Base-by-base conservation (phyloP, 2,113 vertebrate genomes). In the Ciconia maguari region DNA sequence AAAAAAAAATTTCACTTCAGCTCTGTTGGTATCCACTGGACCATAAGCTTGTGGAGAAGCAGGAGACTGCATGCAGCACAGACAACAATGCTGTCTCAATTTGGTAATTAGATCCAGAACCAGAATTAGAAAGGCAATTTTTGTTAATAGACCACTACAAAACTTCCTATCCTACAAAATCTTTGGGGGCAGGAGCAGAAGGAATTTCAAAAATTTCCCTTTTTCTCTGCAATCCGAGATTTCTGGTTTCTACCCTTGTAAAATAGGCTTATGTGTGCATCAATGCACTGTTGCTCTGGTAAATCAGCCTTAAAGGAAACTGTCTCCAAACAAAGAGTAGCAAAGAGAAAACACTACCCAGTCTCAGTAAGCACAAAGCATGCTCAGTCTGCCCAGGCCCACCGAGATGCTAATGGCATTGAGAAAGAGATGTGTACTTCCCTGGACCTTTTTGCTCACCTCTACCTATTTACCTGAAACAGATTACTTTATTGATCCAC, bases 271-370 rank as follows among this genome's bases (percentile, higher is more conserved):
- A 89, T 41, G 36, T 78, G 79, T 62, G 72, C 89, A 88, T 96
- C 91, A 62, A 19, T 60, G 94, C 91, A 83, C 89, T 80, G 66
- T 10, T 85, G 79, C 57, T 52, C 80, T 95, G 64, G 80, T 86
- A 93, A 96, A 93, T 79, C 76, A 93, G 70, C 79, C 91, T 97
- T 78, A 94, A 93, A 95, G 51, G 82, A 83, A 94, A 90, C 48
- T 13, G 29, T 72, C 22, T 87, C 24, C 54, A 95, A 95, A 91
- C 58, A 89, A 87, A 92, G 62, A 89, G 64, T 82, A 93, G 51
- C 38, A 61, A 64, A 78, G 38, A 81, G 77, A 65, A 87, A 97
- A 86, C 13, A 69, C 29, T 15, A 36, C 38, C 62, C 62, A 52
- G 54, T 1, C 34, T 52, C 49, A 32, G 71, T 5, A 11, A 68